A percentile compares a stretch with the other conserved stretches of the same genome.
Evolutionary conservation across 2,888 invertebrate genomes (phyloP).

Genomic region (Caenorhabditis wallacei): DNA sequence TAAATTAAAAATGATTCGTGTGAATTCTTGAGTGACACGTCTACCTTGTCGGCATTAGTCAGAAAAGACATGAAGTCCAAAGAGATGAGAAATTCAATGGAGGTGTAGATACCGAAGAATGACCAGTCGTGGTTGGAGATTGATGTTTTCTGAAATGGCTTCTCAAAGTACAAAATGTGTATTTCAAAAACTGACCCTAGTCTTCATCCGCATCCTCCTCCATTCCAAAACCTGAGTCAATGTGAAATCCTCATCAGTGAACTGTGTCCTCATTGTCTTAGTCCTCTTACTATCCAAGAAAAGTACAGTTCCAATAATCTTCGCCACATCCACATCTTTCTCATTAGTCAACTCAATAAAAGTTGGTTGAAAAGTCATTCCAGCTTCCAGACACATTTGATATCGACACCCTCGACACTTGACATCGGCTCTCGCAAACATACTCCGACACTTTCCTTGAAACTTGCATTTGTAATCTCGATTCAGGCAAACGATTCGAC

Average conservation of each 20-base stretch:
- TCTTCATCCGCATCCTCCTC: slow-evolving; percentile 19
- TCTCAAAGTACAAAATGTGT: too few relatives aligned
- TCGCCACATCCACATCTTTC: slow-evolving; percentile 8
- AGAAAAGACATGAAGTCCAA: slow-evolving; percentile 28
- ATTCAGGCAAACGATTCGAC: slow-evolving; percentile 17
- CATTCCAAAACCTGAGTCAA: slow-evolving; percentile 14
- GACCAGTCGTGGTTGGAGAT: slow-evolving; percentile 41
- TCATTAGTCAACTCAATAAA: slow-evolving; percentile 10
- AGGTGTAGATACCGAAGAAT: slow-evolving; percentile 44
- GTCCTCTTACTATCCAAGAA: slow-evolving; percentile 24
- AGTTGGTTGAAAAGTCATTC: slow-evolving; percentile 25
- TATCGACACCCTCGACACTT: slow-evolving; percentile 39
- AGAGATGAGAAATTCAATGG: slow-evolving; percentile 25
- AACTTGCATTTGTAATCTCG: slow-evolving; percentile 25
- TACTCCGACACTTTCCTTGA: neutral
- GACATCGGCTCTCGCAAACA: neutral
- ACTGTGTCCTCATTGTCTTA: slow-evolving; percentile 22
- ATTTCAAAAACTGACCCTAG: slow-evolving; percentile 33
- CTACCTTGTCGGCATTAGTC: slow-evolving; percentile 3
- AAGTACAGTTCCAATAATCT: neutral
- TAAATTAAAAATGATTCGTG: neutral
- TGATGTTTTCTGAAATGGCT: slow-evolving; percentile 13
- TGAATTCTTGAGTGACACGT: too few relatives aligned
- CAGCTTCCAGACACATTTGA: slow-evolving; percentile 23
- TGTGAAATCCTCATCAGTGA: slow-evolving; percentile 28